Evolutionary conservation across 2,113 vertebrate genomes (phyloP).

Genomic region (Geothlypis trichas): DNA sequence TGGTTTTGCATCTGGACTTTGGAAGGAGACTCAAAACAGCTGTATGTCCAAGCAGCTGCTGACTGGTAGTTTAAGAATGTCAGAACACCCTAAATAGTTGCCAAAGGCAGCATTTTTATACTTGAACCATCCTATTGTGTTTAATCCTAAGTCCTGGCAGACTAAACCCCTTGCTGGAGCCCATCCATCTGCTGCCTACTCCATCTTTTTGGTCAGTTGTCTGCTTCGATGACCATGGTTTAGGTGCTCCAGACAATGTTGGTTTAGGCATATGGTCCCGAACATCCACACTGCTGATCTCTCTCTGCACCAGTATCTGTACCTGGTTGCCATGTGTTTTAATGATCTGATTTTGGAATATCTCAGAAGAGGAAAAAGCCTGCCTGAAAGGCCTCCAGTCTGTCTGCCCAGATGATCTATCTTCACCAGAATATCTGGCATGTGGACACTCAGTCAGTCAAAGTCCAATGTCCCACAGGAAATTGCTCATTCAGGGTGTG

Average conservation of each 20-base stretch:
- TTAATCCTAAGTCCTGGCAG: not conserved
- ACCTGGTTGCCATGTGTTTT: not conserved
- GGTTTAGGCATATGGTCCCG: not conserved
- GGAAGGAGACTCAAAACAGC: not conserved
- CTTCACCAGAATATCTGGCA: not conserved
- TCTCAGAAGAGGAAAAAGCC: not conserved
- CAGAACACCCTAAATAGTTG: not conserved
- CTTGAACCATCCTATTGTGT: not conserved
- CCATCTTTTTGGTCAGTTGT: not conserved
- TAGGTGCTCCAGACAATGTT: not conserved
- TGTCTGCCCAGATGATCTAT: not conserved
- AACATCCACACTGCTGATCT: not conserved
- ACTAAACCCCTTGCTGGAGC: not conserved
- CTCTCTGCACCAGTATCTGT: not conserved
- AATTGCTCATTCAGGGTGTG: not conserved
- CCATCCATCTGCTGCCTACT: accelerated
- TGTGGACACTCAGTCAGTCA: not conserved
- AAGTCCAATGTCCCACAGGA: not conserved
- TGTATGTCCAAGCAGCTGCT: not conserved
- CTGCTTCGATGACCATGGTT: not conserved
- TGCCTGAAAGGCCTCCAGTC: not conserved
- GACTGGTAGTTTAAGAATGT: not conserved
- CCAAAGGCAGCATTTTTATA: not conserved
- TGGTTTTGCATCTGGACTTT: not conserved
- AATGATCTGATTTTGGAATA: not conserved